Percentiles rank a stretch among this genome's conserved stretches.
Conservation (phyloP, 2,797 vertebrate species). For the Tachyglossus aculeatus region DNA sequence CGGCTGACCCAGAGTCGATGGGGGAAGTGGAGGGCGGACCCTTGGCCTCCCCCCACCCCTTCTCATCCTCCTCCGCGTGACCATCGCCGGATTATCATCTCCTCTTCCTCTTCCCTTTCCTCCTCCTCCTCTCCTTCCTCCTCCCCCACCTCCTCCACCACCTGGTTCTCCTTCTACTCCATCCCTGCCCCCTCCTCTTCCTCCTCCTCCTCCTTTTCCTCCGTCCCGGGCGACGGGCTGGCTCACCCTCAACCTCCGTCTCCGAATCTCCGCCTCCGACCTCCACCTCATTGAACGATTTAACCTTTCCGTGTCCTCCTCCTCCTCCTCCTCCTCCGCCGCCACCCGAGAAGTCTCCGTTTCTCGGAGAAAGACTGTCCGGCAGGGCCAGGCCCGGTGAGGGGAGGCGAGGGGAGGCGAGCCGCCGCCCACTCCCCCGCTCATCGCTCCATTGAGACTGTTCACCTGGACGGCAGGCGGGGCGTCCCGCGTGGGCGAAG, state of each 20-base stretch:
- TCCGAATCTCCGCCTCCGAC: slow-evolving; percentile 28
- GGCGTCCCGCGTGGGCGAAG: no score
- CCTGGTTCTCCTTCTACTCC: slow-evolving; percentile 48
- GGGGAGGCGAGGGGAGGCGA: no score
- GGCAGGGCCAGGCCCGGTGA: no score
- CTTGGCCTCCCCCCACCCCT: not conserved
- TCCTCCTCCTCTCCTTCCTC: not conserved
- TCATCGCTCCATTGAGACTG: slow-evolving; percentile 83
- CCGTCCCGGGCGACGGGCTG: no score
- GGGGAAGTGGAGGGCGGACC: not conserved
- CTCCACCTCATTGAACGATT: slow-evolving; percentile 24
- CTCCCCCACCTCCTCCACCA: not conserved
- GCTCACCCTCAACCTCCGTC: slow-evolving; percentile 24
- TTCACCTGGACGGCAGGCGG: no score
- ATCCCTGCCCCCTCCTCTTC: slow-evolving; percentile 40
- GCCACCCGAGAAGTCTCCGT: slow-evolving; percentile 87
- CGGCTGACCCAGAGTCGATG: no score
- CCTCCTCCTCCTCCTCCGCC: slow-evolving; percentile 84
- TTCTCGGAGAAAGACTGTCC: no score
- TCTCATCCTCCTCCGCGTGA: not conserved
- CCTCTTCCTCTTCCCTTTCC: not conserved
- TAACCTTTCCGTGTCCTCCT: slow-evolving; percentile 82
- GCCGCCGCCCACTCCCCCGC: slow-evolving; percentile 84
- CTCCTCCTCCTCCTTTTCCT: no score
- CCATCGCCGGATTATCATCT: not conserved